Evolutionary conservation across 2,113 vertebrate genomes (phyloP).

Genomic region (Leptosomus discolor): DNA sequence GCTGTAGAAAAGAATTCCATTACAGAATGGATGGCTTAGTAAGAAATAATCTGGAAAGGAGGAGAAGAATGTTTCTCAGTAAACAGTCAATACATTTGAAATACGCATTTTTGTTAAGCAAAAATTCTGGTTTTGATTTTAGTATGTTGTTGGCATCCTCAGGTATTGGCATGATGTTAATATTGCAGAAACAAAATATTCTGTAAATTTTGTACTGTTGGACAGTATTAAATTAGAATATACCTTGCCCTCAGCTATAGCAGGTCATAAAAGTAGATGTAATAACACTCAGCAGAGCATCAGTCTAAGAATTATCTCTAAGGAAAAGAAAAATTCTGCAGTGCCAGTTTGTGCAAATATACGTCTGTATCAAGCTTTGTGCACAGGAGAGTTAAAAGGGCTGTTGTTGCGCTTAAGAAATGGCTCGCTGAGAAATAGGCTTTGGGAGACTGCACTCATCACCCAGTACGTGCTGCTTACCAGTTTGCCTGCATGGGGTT

Average conservation of each 20-base stretch:
- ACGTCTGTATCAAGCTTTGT: background rate
- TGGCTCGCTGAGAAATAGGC: background rate
- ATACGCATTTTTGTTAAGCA: background rate
- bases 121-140: slow-evolving; percentile 20
- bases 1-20: background rate
- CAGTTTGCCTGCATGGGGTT: background rate
- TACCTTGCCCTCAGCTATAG: slow-evolving; percentile 48
- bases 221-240: slow-evolving; percentile 46
- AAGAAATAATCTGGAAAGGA: background rate
- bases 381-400: slow-evolving; percentile 2
- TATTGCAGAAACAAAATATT: slow-evolving; percentile 38
- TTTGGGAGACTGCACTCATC: background rate
- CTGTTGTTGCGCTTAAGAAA: slow-evolving; percentile 27
- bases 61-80: background rate
- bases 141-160: slow-evolving; percentile 18
- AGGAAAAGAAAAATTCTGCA: slow-evolving; percentile 18
- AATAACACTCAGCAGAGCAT: slow-evolving; percentile 50
- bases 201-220: slow-evolving; percentile 24
- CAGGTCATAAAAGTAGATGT: slow-evolving; percentile 38
- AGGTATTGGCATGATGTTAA: slow-evolving; percentile 16
- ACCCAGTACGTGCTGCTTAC: background rate
- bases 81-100: background rate
- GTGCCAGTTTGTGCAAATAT: background rate
- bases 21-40: background rate
- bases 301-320: slow-evolving; percentile 38